phyloP scores from a whole-genome alignment of 2,888 invertebrate species.

The Drosophila atripex region DNA sequence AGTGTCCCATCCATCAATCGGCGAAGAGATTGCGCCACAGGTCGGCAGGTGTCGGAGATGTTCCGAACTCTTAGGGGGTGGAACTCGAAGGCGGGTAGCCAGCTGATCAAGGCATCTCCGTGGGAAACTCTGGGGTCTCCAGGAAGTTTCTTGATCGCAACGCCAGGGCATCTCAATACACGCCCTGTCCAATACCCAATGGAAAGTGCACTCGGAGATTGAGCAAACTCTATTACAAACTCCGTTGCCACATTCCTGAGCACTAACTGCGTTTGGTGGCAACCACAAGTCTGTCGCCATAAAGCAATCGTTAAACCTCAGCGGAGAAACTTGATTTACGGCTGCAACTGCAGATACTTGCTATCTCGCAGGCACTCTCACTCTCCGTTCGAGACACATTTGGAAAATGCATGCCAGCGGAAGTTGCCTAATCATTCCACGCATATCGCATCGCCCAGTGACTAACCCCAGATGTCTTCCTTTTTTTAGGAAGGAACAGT shows the following conservation, averaged over 20 bases:
- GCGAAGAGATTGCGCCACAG: constrained; percentile 38
- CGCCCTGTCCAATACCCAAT: not conserved
- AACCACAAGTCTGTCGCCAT: constrained; percentile 40
- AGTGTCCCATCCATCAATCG: constrained; percentile 61
- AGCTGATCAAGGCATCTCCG: constrained; percentile 40
- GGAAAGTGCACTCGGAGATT: constrained; percentile 11
- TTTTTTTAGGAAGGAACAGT: constrained; percentile 26
- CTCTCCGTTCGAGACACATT: constrained; percentile 21
- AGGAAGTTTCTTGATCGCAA: constrained; percentile 14
- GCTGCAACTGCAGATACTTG: constrained; percentile 18
- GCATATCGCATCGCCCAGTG: constrained; percentile 54
- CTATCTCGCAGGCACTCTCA: constrained; percentile 21
- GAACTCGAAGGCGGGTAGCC: constrained; percentile 17
- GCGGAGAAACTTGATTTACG: constrained; percentile 61
- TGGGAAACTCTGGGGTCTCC: constrained; percentile 7
- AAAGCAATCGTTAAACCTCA: constrained; percentile 31
- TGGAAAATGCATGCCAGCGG: constrained; percentile 58
- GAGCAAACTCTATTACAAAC: constrained; percentile 12
- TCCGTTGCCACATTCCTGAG: constrained; percentile 30
- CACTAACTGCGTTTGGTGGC: constrained; percentile 31
- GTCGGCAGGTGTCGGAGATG: constrained; percentile 57
- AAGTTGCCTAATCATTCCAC: constrained; percentile 76
- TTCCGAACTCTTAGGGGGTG: constrained; percentile 36
- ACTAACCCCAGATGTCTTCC: constrained; percentile 55
- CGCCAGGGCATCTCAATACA: no score